Base-by-base conservation (phyloP, 2,888 invertebrate genomes). In the Urechis unicinctus region DNA sequence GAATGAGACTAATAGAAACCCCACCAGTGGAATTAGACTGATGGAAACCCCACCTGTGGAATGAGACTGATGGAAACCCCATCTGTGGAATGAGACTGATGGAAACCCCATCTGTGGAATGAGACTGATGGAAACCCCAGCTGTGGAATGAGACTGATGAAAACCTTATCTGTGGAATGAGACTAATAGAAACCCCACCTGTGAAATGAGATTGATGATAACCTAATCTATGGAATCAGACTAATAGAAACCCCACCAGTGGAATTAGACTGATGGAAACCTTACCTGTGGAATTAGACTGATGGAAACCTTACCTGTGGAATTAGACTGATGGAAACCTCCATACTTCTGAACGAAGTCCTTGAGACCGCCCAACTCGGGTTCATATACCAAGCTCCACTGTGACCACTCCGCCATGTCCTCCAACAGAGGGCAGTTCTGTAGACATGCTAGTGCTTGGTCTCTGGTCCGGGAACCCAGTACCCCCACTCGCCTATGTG, bases 301-400 rank as follows among this genome's bases (percentile, higher is more conserved):
- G 36, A 36, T 5, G 17, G 29, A 48, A 9, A 24, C 21, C 55
- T n/a, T 44, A 56, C 56, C 56, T 26, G 42, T 53, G 21, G 54
- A 36, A 17, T 28, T 50, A 9, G 53, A 24, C 22, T 17, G 63
- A 22, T 67, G 65, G 1, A 65, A 55, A 1, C 72, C 73, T 3
- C 74, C 74, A 64, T 74, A 66, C 56, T 73, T 72, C 58, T 69
- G 68, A 5, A 76, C 56, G 53, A 76, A 76, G 43, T 70, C 69
- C 52, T 70, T 70, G 53, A 77, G 62, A 43, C 66, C 65, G 1
- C 75, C 75, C 44, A 68, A 64, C 61, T 73, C 68, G 5, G 77
- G 73, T 57, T 71, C 68, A 64, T 74, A 77, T 30, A 75, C 68
- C 24, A 69, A 55, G 31, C 62, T 53, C 77, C 77, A 77, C 59